Evolutionary conservation across 2,113 vertebrate species (phyloP).

Genomic region (Gallinago jamesoni): DNA sequence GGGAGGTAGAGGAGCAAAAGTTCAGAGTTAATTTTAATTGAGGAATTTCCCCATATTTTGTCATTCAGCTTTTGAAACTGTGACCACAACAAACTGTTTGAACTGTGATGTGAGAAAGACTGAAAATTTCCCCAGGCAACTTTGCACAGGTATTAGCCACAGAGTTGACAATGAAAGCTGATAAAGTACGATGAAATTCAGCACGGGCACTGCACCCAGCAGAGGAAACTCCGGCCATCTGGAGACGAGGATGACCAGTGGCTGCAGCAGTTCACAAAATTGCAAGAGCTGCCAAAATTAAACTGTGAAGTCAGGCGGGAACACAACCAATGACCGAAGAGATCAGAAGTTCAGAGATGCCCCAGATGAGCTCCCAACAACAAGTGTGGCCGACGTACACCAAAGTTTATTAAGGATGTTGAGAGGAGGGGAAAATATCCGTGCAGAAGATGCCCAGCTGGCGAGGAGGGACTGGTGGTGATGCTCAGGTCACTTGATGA

Average conservation of each 20-base stretch:
- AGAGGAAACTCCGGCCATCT: slow-evolving; percentile 65
- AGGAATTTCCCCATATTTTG: slow-evolving; percentile 80
- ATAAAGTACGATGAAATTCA: background rate
- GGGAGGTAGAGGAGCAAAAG: slow-evolving; percentile 44
- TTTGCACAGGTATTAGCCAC: slow-evolving; percentile 27
- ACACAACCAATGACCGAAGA: slow-evolving; percentile 63
- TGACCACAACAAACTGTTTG: slow-evolving; percentile 73
- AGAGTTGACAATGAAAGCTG: slow-evolving; percentile 10
- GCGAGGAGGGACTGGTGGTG: slow-evolving; percentile 80
- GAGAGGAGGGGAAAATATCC: slow-evolving; percentile 63
- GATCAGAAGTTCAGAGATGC: slow-evolving; percentile 74
- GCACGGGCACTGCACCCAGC: background rate
- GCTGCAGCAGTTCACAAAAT: slow-evolving; percentile 33
- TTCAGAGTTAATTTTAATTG: slow-evolving; percentile 77
- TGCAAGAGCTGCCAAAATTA: slow-evolving; percentile 75
- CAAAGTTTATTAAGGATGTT: slow-evolving; percentile 67
- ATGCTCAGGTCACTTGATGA: slow-evolving; percentile 78
- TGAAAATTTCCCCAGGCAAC: slow-evolving; percentile 54
- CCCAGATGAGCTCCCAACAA: slow-evolving; percentile 69
- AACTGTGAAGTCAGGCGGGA: slow-evolving; percentile 71
- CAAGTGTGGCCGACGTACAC: slow-evolving; percentile 60
- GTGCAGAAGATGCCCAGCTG: slow-evolving; percentile 86
- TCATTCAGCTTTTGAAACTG: slow-evolving; percentile 73
- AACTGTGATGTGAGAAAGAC: slow-evolving; percentile 4
- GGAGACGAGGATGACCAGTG: slow-evolving; percentile 38